Base-by-base conservation (phyloP, 2,888 invertebrate species). In the Lordiphosa andalusiaca region DNA sequence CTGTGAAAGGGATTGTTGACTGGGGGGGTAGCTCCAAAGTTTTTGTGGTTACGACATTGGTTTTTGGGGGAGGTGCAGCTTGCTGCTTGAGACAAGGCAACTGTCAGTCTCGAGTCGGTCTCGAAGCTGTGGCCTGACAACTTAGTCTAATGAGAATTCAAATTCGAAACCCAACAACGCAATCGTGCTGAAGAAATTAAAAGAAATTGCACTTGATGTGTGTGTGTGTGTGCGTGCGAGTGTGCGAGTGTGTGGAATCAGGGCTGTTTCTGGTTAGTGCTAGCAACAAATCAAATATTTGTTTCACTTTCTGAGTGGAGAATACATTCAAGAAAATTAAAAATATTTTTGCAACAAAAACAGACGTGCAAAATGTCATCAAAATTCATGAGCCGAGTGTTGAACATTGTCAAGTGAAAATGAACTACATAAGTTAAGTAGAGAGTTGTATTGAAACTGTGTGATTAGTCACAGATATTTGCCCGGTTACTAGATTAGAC, bases 151-250 rank as follows among this genome's bases (percentile, higher is more conserved):
- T 80, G 80, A 80, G 80, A 80, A 80, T 80, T 80, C 85, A 86
- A 80, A 80, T 80, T 80, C 85, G 86, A 84, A 80, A 85, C 85
- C 86, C 71, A 80, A 73, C 86, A 85, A 82, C 82, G 86, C 78
- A 80, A 80, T 80, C 84, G 86, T 85, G 85, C 83, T 71, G 85
- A 85, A 80, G 86, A 80, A 84, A 80, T 80, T 85, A 84, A 84
- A 80, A 80, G 86, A 80, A 9, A 46, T 36, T 50, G 58, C 33
- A 35, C 37, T 40, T 49, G 40, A 21, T 19, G 19, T 40, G 30
- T 10, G 30, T 44, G 25, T 25, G 42, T 42, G 9, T 30, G n/a
- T 25, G 16, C 3, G 10, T 19, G 39, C n/a, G n/a, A n/a, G n/a
- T n/a, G n/a, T 39, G 39, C 4, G 33, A 6, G 30, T 36, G 37